phyloP scores from a whole-genome alignment of 2,113 vertebrate genomes.

The Heterotilapia buettikoferi region DNA sequence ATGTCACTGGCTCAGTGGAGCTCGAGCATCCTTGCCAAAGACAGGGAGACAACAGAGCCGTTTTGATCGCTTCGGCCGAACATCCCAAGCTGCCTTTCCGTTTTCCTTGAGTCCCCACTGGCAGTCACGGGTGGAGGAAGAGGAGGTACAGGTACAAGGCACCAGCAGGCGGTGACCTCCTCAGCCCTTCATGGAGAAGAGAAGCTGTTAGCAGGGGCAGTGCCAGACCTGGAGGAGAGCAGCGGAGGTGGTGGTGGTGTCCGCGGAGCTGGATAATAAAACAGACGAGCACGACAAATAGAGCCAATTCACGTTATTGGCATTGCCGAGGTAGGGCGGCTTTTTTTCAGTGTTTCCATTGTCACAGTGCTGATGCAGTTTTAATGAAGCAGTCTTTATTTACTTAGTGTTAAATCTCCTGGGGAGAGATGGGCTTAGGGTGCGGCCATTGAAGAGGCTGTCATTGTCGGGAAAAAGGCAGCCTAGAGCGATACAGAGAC shows the following conservation, averaged over 20 bases:
- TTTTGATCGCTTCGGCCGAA: slow-evolving; percentile 60
- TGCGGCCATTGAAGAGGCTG: slow-evolving; percentile 62
- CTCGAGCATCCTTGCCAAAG: slow-evolving; percentile 70
- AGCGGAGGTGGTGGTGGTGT: slow-evolving; percentile 5
- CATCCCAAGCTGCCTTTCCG: neutral
- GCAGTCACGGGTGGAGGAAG: neutral
- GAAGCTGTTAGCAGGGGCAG: slow-evolving; percentile 29
- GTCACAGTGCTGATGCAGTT: neutral
- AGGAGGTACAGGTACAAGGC: neutral
- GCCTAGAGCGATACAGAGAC: neutral
- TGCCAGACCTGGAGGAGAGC: slow-evolving; percentile 20
- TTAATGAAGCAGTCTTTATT: slow-evolving; percentile 42
- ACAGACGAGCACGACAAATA: neutral
- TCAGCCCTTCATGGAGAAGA: slow-evolving; percentile 29
- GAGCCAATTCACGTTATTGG: neutral
- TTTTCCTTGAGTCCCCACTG: neutral
- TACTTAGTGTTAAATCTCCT: slow-evolving; percentile 39
- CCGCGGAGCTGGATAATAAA: neutral
- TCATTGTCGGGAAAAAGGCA: neutral
- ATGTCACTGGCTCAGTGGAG: slow-evolving; percentile 70
- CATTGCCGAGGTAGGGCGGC: slow-evolving; percentile 21
- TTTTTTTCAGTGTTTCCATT: neutral
- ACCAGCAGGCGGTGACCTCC: neutral
- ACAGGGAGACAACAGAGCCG: slow-evolving; percentile 64
- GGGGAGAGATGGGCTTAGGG: slow-evolving; percentile 57